Evolutionary conservation across 2,113 vertebrate species (phyloP), one percentile per base, ranked within the genome.

Genomic region (Odocoileus hemionus): DNA sequence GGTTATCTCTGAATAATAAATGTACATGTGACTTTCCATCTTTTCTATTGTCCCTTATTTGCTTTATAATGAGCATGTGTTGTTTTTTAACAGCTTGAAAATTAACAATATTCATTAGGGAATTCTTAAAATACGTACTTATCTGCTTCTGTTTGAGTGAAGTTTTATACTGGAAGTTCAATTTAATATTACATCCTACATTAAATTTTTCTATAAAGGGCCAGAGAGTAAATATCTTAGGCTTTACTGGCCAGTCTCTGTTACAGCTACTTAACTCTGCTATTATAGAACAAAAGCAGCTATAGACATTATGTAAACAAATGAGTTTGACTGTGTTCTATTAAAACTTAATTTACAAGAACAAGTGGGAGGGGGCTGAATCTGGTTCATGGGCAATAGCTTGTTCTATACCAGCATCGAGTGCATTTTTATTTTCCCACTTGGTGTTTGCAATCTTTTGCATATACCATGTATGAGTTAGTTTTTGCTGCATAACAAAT

Each of bases 321-420:
- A 45, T 88, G 54, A 67, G 30, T 52, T 21, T 84, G 47, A 9
- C 54, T 58, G 5, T 60, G 11, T 70, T 90, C n/a, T 55, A 90
- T 64, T 84, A 90, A 83, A 92, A 47, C n/a, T 83, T 92, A 28
- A 90, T 97, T 96, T 87, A 79, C 23, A 45, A 79, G 84, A 93
- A 57, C 28, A 80, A 36, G 30, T 23, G 12, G 33, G 21, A 15
- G 30, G 23, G 17, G 47, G 14, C 39, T 86, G 33, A 14, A 50
- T 79, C 47, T 89, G 70, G 21, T 12, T 89, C 21, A 19, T 13
- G 3, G 19, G 12, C 28, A 94, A 5, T 36, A 36, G 54, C 43
- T 91, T 26, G 10, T 86, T 93, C 78, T 55, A 85, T 1, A 54
- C 12, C 58, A 45, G 54, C 43, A 57, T 60, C 33, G 47, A 86